These are phyloP conservation scores for Noturus placidus DNA, from an alignment of 2,113 vertebrate species.

Conservation along the genomic window DNA sequence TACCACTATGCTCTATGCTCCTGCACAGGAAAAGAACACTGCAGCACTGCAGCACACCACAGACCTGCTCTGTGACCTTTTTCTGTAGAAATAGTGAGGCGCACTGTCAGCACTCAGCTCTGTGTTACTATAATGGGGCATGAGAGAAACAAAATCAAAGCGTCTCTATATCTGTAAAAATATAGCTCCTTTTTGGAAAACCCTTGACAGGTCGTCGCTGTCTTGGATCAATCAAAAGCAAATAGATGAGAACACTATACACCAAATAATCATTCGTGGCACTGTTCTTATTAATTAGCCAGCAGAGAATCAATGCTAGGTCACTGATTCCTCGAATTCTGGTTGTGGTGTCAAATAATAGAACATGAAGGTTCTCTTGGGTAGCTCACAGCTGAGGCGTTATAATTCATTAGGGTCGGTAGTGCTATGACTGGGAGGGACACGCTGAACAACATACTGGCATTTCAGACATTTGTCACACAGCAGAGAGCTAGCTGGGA, in stretches of 20 bases:
- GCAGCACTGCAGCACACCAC: background rate
- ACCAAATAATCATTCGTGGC: background rate
- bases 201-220: background rate
- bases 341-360: background rate
- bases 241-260: background rate
- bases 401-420: background rate
- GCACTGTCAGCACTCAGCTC: constrained; percentile 31
- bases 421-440: background rate
- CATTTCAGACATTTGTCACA: constrained; percentile 8
- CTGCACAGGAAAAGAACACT: background rate
- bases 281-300: background rate
- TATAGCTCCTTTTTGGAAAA: background rate
- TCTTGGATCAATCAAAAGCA: background rate
- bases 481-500: background rate
- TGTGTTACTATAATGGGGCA: constrained; percentile 28
- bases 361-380: background rate
- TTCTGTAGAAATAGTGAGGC: constrained; percentile 25
- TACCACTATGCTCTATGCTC: background rate
- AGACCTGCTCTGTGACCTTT: constrained; percentile 1
- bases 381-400: background rate
- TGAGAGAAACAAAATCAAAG: constrained; percentile 41
- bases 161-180: background rate
- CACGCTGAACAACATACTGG: background rate
- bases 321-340: constrained; percentile 9
- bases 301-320: background rate